These are phyloP conservation scores for Mormyrus hasselquistii DNA, from an alignment of 2,797 vertebrate species.

Conservation along the genomic window DNA sequence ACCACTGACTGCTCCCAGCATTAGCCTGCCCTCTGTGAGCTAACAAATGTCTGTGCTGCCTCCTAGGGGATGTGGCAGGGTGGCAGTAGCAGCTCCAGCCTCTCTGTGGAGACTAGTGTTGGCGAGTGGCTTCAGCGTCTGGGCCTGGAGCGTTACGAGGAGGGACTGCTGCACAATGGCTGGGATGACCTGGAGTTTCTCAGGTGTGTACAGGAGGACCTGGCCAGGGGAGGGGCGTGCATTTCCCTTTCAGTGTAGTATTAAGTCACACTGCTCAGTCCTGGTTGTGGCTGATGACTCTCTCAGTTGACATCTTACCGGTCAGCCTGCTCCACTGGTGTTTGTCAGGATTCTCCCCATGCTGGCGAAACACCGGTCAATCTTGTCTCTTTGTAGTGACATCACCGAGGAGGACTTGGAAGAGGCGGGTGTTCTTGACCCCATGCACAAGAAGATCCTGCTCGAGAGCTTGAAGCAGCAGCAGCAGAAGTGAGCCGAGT, in stretches of 20 bases:
- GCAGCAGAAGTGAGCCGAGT: slow-evolving; percentile 43
- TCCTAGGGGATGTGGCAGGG: slow-evolving; percentile 68
- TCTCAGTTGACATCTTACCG: neutral
- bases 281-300: neutral
- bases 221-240: neutral
- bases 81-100: slow-evolving; percentile 66
- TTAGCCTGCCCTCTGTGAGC: neutral
- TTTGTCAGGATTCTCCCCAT: neutral
- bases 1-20: neutral
- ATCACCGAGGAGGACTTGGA: slow-evolving; percentile 95
- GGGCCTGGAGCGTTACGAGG: slow-evolving; percentile 85
- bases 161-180: slow-evolving; percentile 86
- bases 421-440: slow-evolving; percentile 83
- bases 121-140: slow-evolving; percentile 85
- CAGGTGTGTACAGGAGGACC: slow-evolving; percentile 60
- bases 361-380: neutral
- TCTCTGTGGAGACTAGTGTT: slow-evolving; percentile 75
- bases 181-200: slow-evolving; percentile 98
- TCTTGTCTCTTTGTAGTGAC: slow-evolving; percentile 61
- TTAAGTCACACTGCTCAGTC: neutral
- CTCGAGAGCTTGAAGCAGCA: slow-evolving; percentile 79
- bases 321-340: neutral
- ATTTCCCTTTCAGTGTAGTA: neutral
- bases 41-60: neutral
- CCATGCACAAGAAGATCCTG: slow-evolving; percentile 77